These are phyloP conservation scores for Atta texana DNA, from an alignment of 1,140 invertebrate genomes.

Conservation along the genomic window DNA sequence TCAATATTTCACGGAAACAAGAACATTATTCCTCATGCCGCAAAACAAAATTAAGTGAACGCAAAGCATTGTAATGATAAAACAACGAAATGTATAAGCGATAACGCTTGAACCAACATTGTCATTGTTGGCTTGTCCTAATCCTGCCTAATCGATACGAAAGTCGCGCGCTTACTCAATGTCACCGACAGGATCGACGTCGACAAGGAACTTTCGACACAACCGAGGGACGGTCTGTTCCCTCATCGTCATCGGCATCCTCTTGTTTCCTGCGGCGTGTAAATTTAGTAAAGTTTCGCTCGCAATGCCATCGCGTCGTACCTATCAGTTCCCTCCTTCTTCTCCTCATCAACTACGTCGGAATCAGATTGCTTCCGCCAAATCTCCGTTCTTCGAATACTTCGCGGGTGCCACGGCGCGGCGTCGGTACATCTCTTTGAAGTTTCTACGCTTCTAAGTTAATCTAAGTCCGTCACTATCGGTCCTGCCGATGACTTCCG, in stretches of 20 bases:
- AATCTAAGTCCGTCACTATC: constrained; percentile 74
- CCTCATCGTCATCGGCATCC: constrained; percentile 19
- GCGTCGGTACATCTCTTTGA: constrained; percentile 67
- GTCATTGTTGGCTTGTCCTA: constrained; percentile 52
- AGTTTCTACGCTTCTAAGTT: constrained; percentile 70
- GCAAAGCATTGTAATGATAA: constrained; percentile 4
- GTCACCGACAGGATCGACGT: constrained; percentile 71
- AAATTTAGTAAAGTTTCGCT: constrained; percentile 76
- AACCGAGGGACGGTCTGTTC: constrained; percentile 10
- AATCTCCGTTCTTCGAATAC: constrained; percentile 77
- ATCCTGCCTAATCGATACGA: constrained; percentile 76
- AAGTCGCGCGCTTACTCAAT: constrained; percentile 74
- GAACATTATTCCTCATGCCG: not conserved
- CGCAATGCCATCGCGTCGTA: constrained; percentile 60
- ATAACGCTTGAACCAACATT: not conserved
- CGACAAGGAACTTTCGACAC: constrained; percentile 71
- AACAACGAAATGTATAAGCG: constrained; percentile 20
- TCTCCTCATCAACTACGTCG: constrained; percentile 35
- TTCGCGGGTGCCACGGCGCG: constrained; percentile 62
- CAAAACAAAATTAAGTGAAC: not conserved
- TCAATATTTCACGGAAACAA: not conserved
- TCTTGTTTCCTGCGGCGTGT: constrained; percentile 69
- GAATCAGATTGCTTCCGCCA: constrained; percentile 72
- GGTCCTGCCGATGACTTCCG: constrained; percentile 58
- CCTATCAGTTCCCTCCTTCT: constrained; percentile 30